phyloP scores from a whole-genome alignment of 2,113 vertebrate species.

The Ifrita kowaldi region DNA sequence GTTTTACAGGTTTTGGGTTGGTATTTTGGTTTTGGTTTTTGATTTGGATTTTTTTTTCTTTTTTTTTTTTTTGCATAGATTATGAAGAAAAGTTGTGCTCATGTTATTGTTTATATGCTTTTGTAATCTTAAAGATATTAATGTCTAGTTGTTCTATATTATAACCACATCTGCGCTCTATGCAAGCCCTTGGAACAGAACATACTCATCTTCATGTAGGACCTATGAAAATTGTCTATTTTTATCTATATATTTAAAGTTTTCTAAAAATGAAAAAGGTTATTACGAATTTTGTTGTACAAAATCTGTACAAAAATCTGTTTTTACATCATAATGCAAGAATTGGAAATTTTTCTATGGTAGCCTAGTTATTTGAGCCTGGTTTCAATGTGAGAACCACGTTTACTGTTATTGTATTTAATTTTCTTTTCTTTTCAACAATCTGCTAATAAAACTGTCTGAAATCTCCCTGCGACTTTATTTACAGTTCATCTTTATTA shows the following conservation, averaged over 20 bases:
- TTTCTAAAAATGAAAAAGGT: constrained; percentile 88
- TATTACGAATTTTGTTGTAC: constrained; percentile 88
- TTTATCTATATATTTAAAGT: constrained; percentile 90
- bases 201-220: constrained; percentile 85
- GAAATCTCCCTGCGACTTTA: constrained; percentile 80
- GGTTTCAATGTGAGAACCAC: constrained; percentile 85
- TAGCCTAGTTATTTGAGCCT: constrained; percentile 83
- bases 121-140: constrained; percentile 79
- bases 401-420: constrained; percentile 85
- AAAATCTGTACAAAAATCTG: constrained; percentile 87
- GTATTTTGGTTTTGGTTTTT: constrained; percentile 36
- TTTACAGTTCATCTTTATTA: constrained; percentile 80
- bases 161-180: constrained; percentile 83
- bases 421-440: constrained; percentile 87
- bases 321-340: constrained; percentile 87
- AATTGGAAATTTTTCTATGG: constrained; percentile 86
- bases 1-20: constrained; percentile 65
- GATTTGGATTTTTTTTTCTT: constrained; percentile 33
- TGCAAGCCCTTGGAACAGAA: constrained; percentile 86
- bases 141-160: constrained; percentile 82
- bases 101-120: constrained; percentile 79
- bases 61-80: constrained; percentile 68
- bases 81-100: constrained; percentile 73
- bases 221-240: constrained; percentile 89
- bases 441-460: constrained; percentile 88